Base-by-base conservation (phyloP, 2,888 invertebrate species). In the Harpagoxenus sublaevis region DNA sequence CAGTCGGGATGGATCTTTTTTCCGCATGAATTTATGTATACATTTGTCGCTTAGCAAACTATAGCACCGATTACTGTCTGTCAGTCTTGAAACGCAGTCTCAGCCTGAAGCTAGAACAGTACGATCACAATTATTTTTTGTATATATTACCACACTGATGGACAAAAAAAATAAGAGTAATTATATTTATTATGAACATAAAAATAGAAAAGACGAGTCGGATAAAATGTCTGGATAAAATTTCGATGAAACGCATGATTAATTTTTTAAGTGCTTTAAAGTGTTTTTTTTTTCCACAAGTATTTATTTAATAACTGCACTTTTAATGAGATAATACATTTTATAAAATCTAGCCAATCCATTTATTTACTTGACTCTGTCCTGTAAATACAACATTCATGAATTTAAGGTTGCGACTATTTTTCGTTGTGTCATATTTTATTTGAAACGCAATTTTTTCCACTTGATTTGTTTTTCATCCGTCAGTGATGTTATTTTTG, bases 281-380 rank as follows among this genome's bases (percentile, higher is more conserved):
- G 15, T 60, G 10, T 74, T 74, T 63, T 75, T 74, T 74, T 53
- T 45, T 65, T 35, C 15, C 6, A n/a, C 12, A 39, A 55, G 28
- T 78, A 55, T 55, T 68, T 68, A 78, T 78, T 78, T 55, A 78
- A 77, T 28, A n/a, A 53, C 42, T 53, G 28, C 28, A 45, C 15
- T 63, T 65, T 68, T 39, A 77, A 53, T 55, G 35, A 48, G 42
- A 8, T 6, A 31, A 68, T 55, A 55, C n/a, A 42, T 77, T 78
- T 63, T 23, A 15, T 8, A 78, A 66, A 55, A 78, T 45, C 31
- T 35, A 55, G 28, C 31, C 31, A 28, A 53, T 42, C 28, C 6
- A 39, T 55, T 53, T 53, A 77, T 66, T 78, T 78, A 31, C 3
- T 55, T n/a, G 28, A 78, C 2, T 39, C 42, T 45, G 15, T 68